Evolutionary conservation across 2,113 vertebrate genomes (phyloP), one percentile per base, ranked within the genome.

Genomic region (cat (Felis catus)): DNA sequence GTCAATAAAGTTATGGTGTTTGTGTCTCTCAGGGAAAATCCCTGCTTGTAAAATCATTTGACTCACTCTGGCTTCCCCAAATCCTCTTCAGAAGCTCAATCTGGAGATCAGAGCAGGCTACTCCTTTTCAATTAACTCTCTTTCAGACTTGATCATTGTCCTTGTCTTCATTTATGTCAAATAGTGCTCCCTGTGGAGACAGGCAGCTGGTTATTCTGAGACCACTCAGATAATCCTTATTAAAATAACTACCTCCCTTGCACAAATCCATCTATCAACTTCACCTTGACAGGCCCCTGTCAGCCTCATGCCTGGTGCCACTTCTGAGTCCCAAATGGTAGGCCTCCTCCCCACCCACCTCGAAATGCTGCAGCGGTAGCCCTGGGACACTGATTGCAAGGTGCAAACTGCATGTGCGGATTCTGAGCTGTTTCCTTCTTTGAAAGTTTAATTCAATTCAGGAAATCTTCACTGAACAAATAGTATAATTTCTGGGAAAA

Each of bases 101-200:
- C 92, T 95, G 45, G 41, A 93, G 92, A 97, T 97, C 89, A 97
- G 92, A 96, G 87, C 31, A 55, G 29, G 92, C 81, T 93, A 91
- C 78, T 97, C 94, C 73, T 96, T 97, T 97, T 96, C 94, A 97
- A 98, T 98, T 98, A 98, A 93, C 79, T 96, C 73, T 94, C 93
- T 98, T 97, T 98, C 97, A 97, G 94, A 89, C 68, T 90, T 88
- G 81, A 97, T 98, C 94, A 97, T 73, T 96, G 78, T 97, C 96
- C 84, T 95, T 97, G 90, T 95, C 97, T 97, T 95, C 94, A 92
- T 95, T 97, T 96, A 76, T 80, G 92, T 97, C 95, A 93, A 93
- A 93, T 65, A 21, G 25, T 33, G n/a, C 65, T 98, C 97, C 95
- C 94, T 78, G 29, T 33, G 65, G 96, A 93, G 84, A 88, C 3